Evolutionary conservation across 2,797 vertebrate species (phyloP).

Genomic region (Dendrocincla fuliginosa): DNA sequence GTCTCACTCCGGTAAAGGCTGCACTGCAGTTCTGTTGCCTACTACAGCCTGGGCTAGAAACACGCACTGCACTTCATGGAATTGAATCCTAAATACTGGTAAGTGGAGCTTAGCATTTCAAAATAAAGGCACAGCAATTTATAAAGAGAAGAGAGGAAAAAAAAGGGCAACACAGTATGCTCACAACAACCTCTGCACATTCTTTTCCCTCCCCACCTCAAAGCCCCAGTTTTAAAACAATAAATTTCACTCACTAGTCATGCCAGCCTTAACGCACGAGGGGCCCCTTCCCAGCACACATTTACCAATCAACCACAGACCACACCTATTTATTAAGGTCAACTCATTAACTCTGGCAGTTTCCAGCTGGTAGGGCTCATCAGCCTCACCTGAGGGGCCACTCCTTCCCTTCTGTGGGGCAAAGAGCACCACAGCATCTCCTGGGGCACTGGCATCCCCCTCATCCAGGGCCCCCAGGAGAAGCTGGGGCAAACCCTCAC

Average conservation of each 20-base stretch:
- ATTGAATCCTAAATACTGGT: not conserved
- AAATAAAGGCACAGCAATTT: not conserved
- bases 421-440: no score
- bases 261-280: accelerated
- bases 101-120: accelerated
- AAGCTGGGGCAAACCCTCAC: not conserved
- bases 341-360: not conserved
- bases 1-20: not conserved
- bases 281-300: accelerated
- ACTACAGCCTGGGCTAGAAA: not conserved
- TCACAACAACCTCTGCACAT: accelerated
- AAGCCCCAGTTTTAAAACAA: accelerated
- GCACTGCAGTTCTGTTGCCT: not conserved
- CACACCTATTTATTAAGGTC: accelerated
- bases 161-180: accelerated
- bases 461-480: not conserved
- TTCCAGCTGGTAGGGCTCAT: not conserved
- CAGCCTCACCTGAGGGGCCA: not conserved
- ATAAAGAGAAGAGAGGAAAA: not conserved
- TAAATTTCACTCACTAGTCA: accelerated
- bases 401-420: not conserved
- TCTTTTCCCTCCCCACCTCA: not conserved
- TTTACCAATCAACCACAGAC: accelerated
- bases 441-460: accelerated
- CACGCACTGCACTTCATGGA: accelerated